phyloP scores from a whole-genome alignment of 2,888 invertebrate species.

The Melanotus villosus region DNA sequence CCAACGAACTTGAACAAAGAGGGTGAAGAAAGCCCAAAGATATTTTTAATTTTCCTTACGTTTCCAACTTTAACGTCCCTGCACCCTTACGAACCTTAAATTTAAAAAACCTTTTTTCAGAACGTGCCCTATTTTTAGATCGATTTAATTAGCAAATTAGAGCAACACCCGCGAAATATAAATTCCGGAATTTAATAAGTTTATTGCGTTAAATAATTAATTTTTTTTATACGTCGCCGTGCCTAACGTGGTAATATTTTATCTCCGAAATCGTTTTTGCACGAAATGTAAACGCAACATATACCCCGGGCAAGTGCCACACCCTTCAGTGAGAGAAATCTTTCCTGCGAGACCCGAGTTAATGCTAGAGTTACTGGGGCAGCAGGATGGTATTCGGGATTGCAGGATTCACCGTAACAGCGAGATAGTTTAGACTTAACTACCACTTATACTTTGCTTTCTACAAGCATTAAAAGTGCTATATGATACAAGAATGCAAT shows the following conservation, averaged over 20 bases:
- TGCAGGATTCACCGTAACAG: slow-evolving; percentile 25
- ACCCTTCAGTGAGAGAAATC: slow-evolving; percentile 49
- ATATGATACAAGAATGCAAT: slow-evolving; percentile 14
- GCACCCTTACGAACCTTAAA: not conserved
- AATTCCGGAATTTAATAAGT: too few relatives aligned
- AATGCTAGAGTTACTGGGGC: slow-evolving; percentile 42
- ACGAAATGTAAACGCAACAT: slow-evolving; percentile 44
- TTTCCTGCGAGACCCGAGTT: slow-evolving; percentile 50
- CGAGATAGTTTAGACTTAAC: slow-evolving; percentile 20
- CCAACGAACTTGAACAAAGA: slow-evolving; percentile 44
- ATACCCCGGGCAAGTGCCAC: slow-evolving; percentile 53
- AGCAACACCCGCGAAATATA: too few relatives aligned
- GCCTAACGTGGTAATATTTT: too few relatives aligned
- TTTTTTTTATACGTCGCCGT: too few relatives aligned
- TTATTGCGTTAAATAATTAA: too few relatives aligned
- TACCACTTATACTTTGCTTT: slow-evolving; percentile 16
- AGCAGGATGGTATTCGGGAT: slow-evolving; percentile 41
- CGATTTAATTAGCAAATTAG: too few relatives aligned
- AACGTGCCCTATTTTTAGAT: too few relatives aligned
- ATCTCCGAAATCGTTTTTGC: slow-evolving; percentile 30
- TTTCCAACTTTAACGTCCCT: not conserved
- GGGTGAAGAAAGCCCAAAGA: slow-evolving; percentile 28
- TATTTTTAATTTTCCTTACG: slow-evolving; percentile 25
- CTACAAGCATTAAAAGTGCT: slow-evolving; percentile 3
- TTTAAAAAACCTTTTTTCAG: too few relatives aligned